These are phyloP conservation scores for Actinopyga echinites DNA, from an alignment of 53 echinoderm and acorn worm genomes.

Conservation along the genomic window DNA sequence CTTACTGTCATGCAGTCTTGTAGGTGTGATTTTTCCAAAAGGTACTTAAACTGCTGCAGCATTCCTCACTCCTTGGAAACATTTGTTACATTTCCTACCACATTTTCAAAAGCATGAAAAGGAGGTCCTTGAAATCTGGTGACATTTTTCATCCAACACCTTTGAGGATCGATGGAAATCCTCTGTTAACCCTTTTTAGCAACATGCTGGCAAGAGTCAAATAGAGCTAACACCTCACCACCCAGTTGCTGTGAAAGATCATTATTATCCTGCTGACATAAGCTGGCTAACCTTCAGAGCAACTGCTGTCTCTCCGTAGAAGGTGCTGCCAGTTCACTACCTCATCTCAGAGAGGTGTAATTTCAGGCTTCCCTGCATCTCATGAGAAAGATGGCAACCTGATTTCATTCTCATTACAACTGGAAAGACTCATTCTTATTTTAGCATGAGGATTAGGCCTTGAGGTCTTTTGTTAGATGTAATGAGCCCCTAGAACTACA, in stretches of 20 bases:
- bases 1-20: no score
- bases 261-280: slow-evolving; percentile 23
- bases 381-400: slow-evolving; percentile 8
- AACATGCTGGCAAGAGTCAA: slow-evolving; percentile 27
- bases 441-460: slow-evolving; percentile 1
- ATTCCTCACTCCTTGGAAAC: no score
- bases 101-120: no score
- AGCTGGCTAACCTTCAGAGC: background rate
- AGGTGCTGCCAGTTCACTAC: slow-evolving; percentile 13
- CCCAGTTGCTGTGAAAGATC: slow-evolving; percentile 23
- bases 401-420: slow-evolving; percentile 6
- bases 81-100: no score
- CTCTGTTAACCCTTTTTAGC: background rate
- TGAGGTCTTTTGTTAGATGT: background rate
- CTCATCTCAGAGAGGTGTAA: background rate
- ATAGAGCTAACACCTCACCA: slow-evolving; percentile 16
- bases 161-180: background rate
- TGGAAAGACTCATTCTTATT: background rate
- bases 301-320: background rate
- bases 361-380: no score
- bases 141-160: no score
- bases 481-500: no score
- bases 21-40: no score
- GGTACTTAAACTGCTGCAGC: no score
- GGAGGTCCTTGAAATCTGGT: no score